A percentile compares a stretch with the other conserved stretches of the same genome.
These are phyloP conservation scores for Carposina sasakii DNA, from an alignment of 1,140 invertebrate genomes.

Conservation along the genomic window DNA sequence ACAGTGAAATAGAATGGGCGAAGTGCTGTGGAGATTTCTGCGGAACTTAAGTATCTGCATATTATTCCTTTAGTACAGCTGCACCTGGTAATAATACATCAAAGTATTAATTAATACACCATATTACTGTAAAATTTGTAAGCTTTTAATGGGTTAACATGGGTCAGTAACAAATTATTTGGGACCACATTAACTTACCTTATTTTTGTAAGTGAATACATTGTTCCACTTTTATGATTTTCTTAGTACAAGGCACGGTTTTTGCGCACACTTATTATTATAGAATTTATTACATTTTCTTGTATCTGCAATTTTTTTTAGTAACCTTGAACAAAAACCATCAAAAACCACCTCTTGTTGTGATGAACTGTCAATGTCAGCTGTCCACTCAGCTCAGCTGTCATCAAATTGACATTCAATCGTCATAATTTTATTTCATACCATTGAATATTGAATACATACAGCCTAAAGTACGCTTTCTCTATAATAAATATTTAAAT, in stretches of 20 bases:
- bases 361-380: no score
- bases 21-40: constrained; percentile 90
- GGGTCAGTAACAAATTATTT: neutral
- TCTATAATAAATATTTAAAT: no score
- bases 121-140: neutral
- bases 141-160: neutral
- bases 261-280: constrained; percentile 13
- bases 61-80: constrained; percentile 34
- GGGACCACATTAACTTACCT: constrained; percentile 21
- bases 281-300: constrained; percentile 20
- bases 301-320: no score
- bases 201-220: neutral
- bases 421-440: no score
- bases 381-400: no score
- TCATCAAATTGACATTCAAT: no score
- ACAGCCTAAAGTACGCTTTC: no score
- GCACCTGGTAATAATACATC: constrained; percentile 23
- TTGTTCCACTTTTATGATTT: neutral
- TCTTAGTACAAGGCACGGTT: neutral
- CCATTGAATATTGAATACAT: no score
- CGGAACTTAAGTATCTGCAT: constrained; percentile 60
- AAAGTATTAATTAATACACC: neutral
- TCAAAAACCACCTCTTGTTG: no score
- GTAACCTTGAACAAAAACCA: constrained; percentile 18
- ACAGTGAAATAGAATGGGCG: constrained; percentile 96